These are phyloP conservation scores for Neosilurus hyrtlii DNA, from an alignment of 2,797 vertebrate genomes.

Conservation along the genomic window DNA sequence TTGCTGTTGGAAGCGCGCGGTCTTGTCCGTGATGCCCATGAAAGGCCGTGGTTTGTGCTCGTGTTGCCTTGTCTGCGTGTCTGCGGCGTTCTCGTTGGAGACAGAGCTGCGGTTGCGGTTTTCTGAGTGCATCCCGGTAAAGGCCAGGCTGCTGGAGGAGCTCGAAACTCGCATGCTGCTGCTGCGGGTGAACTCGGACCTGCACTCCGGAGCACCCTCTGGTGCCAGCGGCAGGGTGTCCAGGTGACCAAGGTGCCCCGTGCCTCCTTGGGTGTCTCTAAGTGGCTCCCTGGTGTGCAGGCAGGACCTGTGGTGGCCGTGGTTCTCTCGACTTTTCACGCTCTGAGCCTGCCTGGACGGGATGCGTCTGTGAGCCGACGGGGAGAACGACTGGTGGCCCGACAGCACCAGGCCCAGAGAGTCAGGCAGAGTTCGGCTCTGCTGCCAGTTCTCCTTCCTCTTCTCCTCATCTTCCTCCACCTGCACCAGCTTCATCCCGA, in stretches of 20 bases:
- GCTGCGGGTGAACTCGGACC: conserved; percentile 60
- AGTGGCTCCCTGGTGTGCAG: conserved; percentile 58
- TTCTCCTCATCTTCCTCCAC: conserved; percentile 49
- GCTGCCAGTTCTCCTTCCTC: conserved; percentile 68
- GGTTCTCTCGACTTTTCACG: conserved; percentile 86
- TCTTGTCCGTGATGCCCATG: conserved; percentile 97
- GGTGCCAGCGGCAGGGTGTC: conserved; percentile 60
- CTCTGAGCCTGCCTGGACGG: conserved; percentile 74
- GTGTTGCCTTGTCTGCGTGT: conserved; percentile 62
- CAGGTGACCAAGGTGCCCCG: conserved; percentile 62
- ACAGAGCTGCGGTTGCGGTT: conserved; percentile 61
- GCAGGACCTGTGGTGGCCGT: conserved; percentile 69
- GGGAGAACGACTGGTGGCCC: conserved; percentile 37
- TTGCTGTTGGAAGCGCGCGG: conserved; percentile 84
- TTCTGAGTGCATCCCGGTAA: conserved; percentile 78
- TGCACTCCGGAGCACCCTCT: conserved; percentile 64
- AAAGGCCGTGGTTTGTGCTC: conserved; percentile 91
- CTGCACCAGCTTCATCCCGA: conserved; percentile 55
- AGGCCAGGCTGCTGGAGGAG: conserved; percentile 79
- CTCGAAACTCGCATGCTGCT: conserved; percentile 74
- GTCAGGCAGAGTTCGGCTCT: conserved; percentile 79
- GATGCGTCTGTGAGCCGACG: conserved; percentile 53
- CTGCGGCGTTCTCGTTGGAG: conserved; percentile 63
- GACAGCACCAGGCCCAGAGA: conserved; percentile 60
- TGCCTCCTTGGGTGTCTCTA: conserved; percentile 29